Percentiles rank a stretch among this genome's conserved stretches.
Conservation (phyloP, 2,888 invertebrate genomes). For the Polyommatus iphigenia region DNA sequence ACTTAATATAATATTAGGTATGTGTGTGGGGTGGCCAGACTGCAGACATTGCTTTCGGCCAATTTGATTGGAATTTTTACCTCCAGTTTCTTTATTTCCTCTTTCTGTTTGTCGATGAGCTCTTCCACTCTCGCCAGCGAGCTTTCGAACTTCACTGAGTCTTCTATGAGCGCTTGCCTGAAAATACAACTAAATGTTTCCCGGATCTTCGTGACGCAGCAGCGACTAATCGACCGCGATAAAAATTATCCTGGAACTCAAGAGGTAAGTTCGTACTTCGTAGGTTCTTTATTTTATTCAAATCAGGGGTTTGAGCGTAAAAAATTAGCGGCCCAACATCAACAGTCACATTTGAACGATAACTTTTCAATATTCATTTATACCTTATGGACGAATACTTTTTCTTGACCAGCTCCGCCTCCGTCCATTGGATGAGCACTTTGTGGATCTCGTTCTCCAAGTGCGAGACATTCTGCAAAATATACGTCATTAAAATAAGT, state of each 20-base stretch:
- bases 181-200: constrained; percentile 33
- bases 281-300: too few relatives aligned
- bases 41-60: too few relatives aligned
- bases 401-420: constrained; percentile 88
- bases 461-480: constrained; percentile 81
- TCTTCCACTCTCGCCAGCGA: constrained; percentile 85
- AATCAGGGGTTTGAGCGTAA: too few relatives aligned
- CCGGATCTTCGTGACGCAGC: too few relatives aligned
- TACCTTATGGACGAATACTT: constrained; percentile 87
- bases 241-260: too few relatives aligned
- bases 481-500: neutral
- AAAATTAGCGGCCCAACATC: too few relatives aligned
- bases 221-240: too few relatives aligned
- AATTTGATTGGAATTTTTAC: constrained; percentile 51
- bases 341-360: neutral
- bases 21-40: too few relatives aligned
- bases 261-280: too few relatives aligned
- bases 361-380: neutral
- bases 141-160: constrained; percentile 87
- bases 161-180: constrained; percentile 83
- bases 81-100: constrained; percentile 88
- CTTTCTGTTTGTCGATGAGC: constrained; percentile 83
- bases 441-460: constrained; percentile 91
- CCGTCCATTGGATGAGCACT: constrained; percentile 89
- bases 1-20: too few relatives aligned